Conservation (phyloP, 2,113 vertebrate species). For the Thomomys bottae region DNA sequence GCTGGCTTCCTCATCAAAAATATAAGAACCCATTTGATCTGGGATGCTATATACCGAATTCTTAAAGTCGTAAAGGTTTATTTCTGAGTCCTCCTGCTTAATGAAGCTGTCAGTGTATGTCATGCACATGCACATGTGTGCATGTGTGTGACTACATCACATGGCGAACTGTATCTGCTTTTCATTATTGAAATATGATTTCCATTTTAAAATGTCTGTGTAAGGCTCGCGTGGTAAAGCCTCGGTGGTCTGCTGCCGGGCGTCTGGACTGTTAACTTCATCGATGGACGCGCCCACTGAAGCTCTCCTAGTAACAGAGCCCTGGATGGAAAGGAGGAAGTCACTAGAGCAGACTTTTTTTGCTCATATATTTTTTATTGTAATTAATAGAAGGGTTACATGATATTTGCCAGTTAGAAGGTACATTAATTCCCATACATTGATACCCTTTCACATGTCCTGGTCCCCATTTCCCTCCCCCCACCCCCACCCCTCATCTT, state of each 20-base stretch:
- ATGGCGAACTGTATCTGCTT: not conserved
- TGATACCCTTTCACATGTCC: no score
- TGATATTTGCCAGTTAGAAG: no score
- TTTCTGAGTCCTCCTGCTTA: constrained; percentile 6
- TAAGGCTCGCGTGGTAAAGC: not conserved
- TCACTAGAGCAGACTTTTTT: not conserved
- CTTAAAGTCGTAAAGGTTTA: not conserved
- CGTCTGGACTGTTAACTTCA: not conserved
- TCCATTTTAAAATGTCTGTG: not conserved
- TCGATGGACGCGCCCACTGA: not conserved
- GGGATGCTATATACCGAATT: constrained; percentile 30
- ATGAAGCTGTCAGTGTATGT: not conserved
- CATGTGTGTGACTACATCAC: not conserved
- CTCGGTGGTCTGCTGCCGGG: not conserved
- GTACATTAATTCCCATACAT: no score
- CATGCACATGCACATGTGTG: no score
- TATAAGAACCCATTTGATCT: not conserved
- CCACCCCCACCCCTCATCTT: no score
- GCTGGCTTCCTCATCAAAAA: not conserved
- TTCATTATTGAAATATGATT: not conserved
- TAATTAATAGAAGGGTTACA: no score
- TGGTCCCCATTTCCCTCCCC: no score
- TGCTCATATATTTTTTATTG: no score
- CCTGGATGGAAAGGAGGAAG: not conserved
- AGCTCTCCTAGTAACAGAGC: not conserved